Evolutionary conservation across 1,140 invertebrate species (phyloP).

Genomic region (Ladona fulva): DNA sequence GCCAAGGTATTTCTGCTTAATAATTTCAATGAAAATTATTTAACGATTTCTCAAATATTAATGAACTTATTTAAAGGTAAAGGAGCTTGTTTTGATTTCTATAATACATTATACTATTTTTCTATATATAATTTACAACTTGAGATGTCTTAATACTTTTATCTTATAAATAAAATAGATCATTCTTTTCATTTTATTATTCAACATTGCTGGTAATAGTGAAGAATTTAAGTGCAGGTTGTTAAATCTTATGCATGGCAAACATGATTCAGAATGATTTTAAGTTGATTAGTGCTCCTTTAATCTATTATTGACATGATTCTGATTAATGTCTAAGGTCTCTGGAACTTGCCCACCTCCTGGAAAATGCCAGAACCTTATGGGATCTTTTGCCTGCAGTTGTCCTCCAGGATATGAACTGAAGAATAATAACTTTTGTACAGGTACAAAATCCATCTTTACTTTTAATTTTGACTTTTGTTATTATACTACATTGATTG

Average conservation of each 20-base stretch:
- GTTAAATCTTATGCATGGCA: no score
- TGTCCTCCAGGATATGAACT: conserved; percentile 58
- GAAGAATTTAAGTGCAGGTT: no score
- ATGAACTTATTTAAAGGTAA: conserved; percentile 78
- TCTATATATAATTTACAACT: no score
- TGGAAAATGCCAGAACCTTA: conserved; percentile 58
- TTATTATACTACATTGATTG: no score
- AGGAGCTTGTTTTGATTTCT: conserved; percentile 21
- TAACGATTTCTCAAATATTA: conserved; percentile 57
- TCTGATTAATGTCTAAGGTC: conserved; percentile 33
- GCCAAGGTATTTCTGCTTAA: conserved; percentile 58
- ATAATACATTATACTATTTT: no score
- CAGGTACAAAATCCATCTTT: no score
- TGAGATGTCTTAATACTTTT: no score
- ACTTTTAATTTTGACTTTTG: no score
- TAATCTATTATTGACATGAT: not conserved
- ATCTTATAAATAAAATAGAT: no score
- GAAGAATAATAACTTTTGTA: conserved; percentile 51
- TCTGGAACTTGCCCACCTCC: conserved; percentile 48
- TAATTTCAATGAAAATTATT: conserved; percentile 70
- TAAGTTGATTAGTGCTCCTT: not conserved
- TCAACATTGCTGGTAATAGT: no score
- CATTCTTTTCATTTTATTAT: no score
- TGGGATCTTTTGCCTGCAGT: conserved; percentile 57
- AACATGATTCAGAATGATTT: not conserved